Base-by-base conservation (phyloP, 2,113 vertebrate species). In the Aspidoscelis tigris region DNA sequence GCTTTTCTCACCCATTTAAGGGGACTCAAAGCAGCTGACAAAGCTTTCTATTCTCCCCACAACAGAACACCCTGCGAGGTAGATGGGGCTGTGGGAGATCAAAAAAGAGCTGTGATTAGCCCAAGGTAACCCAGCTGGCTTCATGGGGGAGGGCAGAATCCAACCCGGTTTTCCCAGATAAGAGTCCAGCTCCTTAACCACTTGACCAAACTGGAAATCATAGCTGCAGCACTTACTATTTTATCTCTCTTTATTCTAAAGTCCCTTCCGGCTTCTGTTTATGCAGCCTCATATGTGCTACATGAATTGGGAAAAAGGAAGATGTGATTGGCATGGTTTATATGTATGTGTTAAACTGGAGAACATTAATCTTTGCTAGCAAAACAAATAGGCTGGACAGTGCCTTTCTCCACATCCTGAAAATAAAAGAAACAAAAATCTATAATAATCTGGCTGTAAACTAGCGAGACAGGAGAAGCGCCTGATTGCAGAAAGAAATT, bases 401-500 rank as follows among this genome's bases (percentile, higher is more conserved):
- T 68, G 68, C 0, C 58, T 70, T 5, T 70, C 21, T 10, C 47
- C n/a, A 44, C 44, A 33, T 50, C 44, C 21, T 81, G 86, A 55
- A 58, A 81, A 80, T 86, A 78, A 84, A 70, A 92, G 21, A 18
- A 20, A 16, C 58, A 61, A 61, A 61, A 61, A 61, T 61, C 58
- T 61, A 61, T 61, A 61, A 74, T 3, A 61, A 61, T 80, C 84
- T 84, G 68, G 76, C 81, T 71, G 79, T 71, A 44, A 44, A 41
- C n/a, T 82, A 83, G 68, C 74, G n/a, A 72, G 55, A 86, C 75
- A 80, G 14, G 81, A 76, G 75, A 47, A 69, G 61, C 26, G 78
- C 88, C 80, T 90, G 91, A 85, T 85, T 89, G 80, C 74, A 14
- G 24, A 80, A 76, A 82, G 80, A 90, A 89, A 88, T 93, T 90